Conservation (phyloP, 2,888 invertebrate species). For the Pristionchus japonicus region DNA sequence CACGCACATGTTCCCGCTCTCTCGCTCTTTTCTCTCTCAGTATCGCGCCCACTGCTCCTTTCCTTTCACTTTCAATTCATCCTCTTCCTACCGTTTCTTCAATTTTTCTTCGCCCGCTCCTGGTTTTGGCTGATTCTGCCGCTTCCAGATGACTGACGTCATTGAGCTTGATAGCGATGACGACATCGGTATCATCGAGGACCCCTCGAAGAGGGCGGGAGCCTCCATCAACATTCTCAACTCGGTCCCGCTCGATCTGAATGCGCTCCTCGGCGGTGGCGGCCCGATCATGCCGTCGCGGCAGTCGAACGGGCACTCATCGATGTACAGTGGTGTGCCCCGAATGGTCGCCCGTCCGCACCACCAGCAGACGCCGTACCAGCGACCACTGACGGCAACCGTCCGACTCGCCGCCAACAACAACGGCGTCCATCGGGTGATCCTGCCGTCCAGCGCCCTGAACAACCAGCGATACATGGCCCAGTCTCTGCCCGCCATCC, state of each 20-base stretch:
- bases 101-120: neutral
- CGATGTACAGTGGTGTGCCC: neutral
- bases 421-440: neutral
- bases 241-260: slow-evolving; percentile 41
- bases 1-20: slow-evolving; percentile 21
- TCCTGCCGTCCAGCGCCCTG: neutral
- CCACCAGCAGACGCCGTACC: neutral
- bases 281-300: neutral
- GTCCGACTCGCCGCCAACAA: slow-evolving; percentile 13
- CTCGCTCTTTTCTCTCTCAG: slow-evolving; percentile 28
- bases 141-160: slow-evolving; percentile 41
- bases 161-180: slow-evolving; percentile 37
- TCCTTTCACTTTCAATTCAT: slow-evolving; percentile 12
- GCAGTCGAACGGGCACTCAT: neutral
- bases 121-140: neutral
- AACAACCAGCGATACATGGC: neutral
- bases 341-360: neutral
- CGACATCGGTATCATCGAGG: slow-evolving; percentile 21
- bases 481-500: neutral
- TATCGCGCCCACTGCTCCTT: slow-evolving; percentile 23
- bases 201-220: neutral
- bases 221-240: slow-evolving; percentile 1
- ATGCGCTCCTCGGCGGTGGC: neutral
- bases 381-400: neutral
- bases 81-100: slow-evolving; percentile 7